Conservation (phyloP, 2,888 invertebrate genomes). For the Heliconius aoede region DNA sequence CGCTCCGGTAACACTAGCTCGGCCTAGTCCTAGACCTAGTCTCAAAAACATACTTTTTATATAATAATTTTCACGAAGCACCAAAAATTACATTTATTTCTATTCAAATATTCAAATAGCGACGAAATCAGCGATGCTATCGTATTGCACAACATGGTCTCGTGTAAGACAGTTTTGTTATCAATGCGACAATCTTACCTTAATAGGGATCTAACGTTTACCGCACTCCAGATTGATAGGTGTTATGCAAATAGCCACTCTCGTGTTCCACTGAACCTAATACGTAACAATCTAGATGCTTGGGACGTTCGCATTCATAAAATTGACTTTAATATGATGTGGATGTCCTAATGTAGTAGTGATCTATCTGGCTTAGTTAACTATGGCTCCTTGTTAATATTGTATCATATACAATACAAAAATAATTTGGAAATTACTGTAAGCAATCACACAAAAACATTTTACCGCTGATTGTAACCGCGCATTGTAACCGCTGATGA, state of each 20-base stretch:
- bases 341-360: slow-evolving; percentile 30
- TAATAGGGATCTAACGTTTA: slow-evolving; percentile 39
- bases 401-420: no score
- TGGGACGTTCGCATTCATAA: slow-evolving; percentile 37
- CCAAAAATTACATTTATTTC: no score
- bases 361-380: slow-evolving; percentile 4
- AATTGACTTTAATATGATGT: slow-evolving; percentile 36
- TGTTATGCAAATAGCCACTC: slow-evolving; percentile 49
- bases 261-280: slow-evolving; percentile 42
- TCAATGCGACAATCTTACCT: slow-evolving; percentile 36
- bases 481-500: no score
- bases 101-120: neutral
- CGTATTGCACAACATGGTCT: slow-evolving; percentile 2
- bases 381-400: neutral
- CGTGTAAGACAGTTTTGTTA: slow-evolving; percentile 27
- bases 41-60: neutral
- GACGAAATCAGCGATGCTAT: neutral
- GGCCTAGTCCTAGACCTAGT: no score
- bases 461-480: no score
- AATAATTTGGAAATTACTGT: no score
- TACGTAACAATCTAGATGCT: slow-evolving; percentile 30
- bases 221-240: slow-evolving; percentile 45
- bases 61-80: no score
- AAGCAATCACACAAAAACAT: no score
- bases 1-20: no score